These are phyloP conservation scores for Caloenas nicobarica DNA, from an alignment of 2,113 vertebrate species.

Conservation along the genomic window DNA sequence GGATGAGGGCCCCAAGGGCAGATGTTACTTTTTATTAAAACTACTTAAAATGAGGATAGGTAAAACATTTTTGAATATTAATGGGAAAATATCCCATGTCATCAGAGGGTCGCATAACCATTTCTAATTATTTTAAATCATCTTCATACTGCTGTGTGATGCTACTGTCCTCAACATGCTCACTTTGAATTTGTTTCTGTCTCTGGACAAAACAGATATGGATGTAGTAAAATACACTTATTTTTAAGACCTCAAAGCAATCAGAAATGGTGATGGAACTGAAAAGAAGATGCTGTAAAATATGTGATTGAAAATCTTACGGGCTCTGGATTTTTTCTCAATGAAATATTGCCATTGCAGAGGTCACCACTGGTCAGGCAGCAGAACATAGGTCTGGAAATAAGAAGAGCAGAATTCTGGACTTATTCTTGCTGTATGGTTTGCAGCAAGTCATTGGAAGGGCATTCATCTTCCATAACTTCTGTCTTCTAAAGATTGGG, in stretches of 20 bases:
- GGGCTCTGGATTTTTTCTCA: background rate
- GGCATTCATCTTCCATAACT: background rate
- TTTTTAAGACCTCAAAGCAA: background rate
- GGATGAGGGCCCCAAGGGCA: background rate
- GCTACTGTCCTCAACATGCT: background rate
- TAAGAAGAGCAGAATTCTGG: background rate
- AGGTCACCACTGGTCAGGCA: background rate
- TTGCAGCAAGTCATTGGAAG: background rate
- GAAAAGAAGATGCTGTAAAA: background rate
- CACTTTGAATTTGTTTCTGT: background rate
- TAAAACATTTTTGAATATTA: background rate
- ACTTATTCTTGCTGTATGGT: background rate
- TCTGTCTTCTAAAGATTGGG: background rate
- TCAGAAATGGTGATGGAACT: background rate
- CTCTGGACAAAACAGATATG: background rate
- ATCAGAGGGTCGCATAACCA: background rate
- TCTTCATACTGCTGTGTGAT: background rate
- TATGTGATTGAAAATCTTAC: background rate
- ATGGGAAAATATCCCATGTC: background rate
- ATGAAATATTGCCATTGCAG: background rate
- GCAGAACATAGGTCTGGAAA: background rate
- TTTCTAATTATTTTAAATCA: background rate
- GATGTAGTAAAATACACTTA: background rate
- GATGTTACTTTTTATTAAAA: background rate
- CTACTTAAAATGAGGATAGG: background rate